Conservation (phyloP, 2,113 vertebrate species). For the Cyanocitta stelleri region DNA sequence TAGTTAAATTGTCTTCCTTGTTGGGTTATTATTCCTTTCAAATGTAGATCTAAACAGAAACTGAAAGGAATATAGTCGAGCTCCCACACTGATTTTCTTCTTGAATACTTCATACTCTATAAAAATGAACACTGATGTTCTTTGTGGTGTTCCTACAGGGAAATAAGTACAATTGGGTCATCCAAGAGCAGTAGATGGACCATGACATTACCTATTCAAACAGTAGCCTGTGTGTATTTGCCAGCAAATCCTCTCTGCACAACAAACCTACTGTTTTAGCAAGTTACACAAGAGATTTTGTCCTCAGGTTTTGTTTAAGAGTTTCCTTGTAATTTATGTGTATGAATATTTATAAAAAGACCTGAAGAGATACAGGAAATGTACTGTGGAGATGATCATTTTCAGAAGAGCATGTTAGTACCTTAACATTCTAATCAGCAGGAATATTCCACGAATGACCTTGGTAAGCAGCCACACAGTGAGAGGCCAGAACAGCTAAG, state of each 20-base stretch:
- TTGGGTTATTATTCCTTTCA: constrained; percentile 5
- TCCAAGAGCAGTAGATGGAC: constrained; percentile 58
- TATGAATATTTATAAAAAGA: not conserved
- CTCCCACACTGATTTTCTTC: not conserved
- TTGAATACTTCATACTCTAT: constrained; percentile 1
- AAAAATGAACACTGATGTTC: constrained; percentile 24
- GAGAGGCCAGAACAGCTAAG: not conserved
- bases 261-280: constrained; percentile 37
- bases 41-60: not conserved
- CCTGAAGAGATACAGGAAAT: not conserved
- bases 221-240: constrained; percentile 39
- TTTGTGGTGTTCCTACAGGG: constrained; percentile 28
- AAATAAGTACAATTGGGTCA: constrained; percentile 49
- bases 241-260: constrained; percentile 36
- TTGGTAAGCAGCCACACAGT: not conserved
- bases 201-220: constrained; percentile 66
- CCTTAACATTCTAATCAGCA: not conserved
- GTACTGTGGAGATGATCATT: not conserved
- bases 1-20: not conserved
- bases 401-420: not conserved
- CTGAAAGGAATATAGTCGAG: not conserved
- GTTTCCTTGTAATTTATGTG: not conserved
- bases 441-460: not conserved
- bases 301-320: not conserved
- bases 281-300: constrained; percentile 46